Percentiles rank a stretch among this genome's conserved stretches.
phyloP scores from a whole-genome alignment of 2,888 invertebrate species.

The Cephus pygmeus region DNA sequence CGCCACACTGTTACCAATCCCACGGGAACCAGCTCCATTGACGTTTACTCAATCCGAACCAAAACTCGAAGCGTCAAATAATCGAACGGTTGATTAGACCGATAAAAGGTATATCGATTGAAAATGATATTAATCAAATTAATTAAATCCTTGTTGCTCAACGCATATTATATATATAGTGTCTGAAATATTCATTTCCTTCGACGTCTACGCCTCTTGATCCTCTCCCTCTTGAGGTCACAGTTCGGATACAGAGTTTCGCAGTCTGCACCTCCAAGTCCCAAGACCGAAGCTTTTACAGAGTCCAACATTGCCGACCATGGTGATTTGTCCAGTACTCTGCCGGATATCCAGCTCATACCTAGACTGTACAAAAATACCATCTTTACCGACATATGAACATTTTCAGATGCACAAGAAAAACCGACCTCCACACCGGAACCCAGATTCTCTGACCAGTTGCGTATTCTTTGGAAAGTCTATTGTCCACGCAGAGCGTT shows the following conservation, averaged over 20 bases:
- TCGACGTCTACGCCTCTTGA: slow-evolving; percentile 59
- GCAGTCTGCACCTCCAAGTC: slow-evolving; percentile 77
- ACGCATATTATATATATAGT: background rate
- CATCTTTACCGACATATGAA: background rate
- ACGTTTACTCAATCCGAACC: background rate
- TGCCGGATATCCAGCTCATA: slow-evolving; percentile 80
- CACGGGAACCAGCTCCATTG: slow-evolving; percentile 23
- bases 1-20: slow-evolving; percentile 44
- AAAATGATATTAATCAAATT: background rate
- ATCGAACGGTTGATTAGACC: background rate
- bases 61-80: background rate
- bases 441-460: slow-evolving; percentile 76
- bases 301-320: slow-evolving; percentile 71
- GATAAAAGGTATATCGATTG: background rate
- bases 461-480: slow-evolving; percentile 69
- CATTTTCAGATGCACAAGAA: background rate
- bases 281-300: slow-evolving; percentile 75
- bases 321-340: slow-evolving; percentile 60
- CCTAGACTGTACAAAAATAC: slow-evolving; percentile 73
- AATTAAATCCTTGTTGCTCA: background rate
- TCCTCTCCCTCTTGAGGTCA: slow-evolving; percentile 65
- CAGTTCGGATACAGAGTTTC: slow-evolving; percentile 71
- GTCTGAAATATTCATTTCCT: slow-evolving; percentile 31
- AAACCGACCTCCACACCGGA: slow-evolving; percentile 79
- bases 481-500: slow-evolving; percentile 76